Percentiles rank a stretch among this genome's conserved stretches.
These are phyloP conservation scores for Macroteleia sp. DNA, from an alignment of 2,888 invertebrate species.

Conservation along the genomic window DNA sequence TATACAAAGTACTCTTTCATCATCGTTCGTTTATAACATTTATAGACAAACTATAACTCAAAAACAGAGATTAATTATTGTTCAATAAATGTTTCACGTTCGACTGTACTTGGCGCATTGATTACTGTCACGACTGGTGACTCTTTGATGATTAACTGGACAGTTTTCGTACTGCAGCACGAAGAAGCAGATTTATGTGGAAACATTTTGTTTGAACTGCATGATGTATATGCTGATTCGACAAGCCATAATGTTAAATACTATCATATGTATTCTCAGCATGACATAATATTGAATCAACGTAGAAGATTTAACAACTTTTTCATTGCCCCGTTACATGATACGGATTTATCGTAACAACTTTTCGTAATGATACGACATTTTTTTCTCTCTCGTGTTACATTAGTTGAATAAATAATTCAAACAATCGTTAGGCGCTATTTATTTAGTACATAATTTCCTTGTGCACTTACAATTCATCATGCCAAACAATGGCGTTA, in stretches of 20 bases:
- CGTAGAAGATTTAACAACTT: slow-evolving; percentile 27
- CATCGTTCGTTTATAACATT: slow-evolving; percentile 15
- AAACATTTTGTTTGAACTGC: slow-evolving; percentile 50
- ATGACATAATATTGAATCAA: slow-evolving; percentile 43
- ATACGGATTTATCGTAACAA: no score
- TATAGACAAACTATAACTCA: slow-evolving; percentile 38
- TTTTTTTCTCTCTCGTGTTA: slow-evolving; percentile 3
- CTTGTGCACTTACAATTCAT: no score
- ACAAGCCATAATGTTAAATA: slow-evolving; percentile 47
- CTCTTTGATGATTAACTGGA: slow-evolving; percentile 59
- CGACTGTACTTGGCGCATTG: slow-evolving; percentile 42
- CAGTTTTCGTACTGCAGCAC: slow-evolving; percentile 38
- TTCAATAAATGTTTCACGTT: slow-evolving; percentile 43
- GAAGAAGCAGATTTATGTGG: slow-evolving; percentile 51
- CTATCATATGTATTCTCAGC: slow-evolving; percentile 37
- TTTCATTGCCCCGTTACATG: no score
- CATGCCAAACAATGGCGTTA: neutral
- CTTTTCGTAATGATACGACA: slow-evolving; percentile 7
- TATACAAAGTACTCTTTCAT: slow-evolving; percentile 15
- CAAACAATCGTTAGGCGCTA: no score
- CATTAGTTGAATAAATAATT: neutral
- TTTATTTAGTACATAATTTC: no score
- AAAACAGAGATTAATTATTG: slow-evolving; percentile 53
- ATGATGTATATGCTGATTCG: slow-evolving; percentile 50
- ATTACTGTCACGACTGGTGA: slow-evolving; percentile 47